A percentile compares a stretch with the other conserved stretches of the same genome.
phyloP scores from a whole-genome alignment of 2,113 vertebrate species.

The Chitala chitala region DNA sequence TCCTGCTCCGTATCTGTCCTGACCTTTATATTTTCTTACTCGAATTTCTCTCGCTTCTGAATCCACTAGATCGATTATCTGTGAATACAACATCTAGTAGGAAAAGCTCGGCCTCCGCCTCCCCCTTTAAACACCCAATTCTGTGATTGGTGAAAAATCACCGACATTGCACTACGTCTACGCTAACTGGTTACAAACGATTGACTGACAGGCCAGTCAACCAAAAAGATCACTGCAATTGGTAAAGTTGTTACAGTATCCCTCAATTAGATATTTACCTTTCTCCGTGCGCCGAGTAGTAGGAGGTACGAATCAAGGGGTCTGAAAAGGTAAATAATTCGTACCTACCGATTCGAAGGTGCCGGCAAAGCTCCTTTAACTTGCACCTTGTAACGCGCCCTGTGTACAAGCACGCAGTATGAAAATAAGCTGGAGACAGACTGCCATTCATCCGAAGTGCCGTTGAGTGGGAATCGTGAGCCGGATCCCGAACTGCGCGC shows the following conservation, averaged over 20 bases:
- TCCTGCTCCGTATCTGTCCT: background rate
- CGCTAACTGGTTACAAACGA: background rate
- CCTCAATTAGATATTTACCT: background rate
- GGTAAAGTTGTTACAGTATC: background rate
- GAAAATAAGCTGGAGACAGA: background rate
- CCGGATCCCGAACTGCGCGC: background rate
- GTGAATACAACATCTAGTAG: slow-evolving; percentile 10
- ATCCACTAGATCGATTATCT: slow-evolving; percentile 17
- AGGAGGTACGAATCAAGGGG: slow-evolving; percentile 8
- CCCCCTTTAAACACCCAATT: background rate
- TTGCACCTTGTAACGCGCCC: no score
- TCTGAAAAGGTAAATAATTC: background rate
- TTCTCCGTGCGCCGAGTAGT: background rate
- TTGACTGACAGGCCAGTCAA: background rate
- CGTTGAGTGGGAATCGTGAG: background rate
- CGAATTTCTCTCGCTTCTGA: slow-evolving; percentile 6
- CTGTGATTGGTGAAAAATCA: slow-evolving; percentile 4
- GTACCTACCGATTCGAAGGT: no score
- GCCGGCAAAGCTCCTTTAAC: no score
- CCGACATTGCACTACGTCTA: background rate
- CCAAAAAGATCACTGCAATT: background rate
- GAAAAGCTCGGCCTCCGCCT: slow-evolving; percentile 10
- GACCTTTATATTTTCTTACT: background rate
- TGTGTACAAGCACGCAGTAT: no score
- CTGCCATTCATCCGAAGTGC: background rate